Evolutionary conservation across 2,113 vertebrate species (phyloP), one percentile per base, ranked within the genome.

Genomic region (Rynchops niger): DNA sequence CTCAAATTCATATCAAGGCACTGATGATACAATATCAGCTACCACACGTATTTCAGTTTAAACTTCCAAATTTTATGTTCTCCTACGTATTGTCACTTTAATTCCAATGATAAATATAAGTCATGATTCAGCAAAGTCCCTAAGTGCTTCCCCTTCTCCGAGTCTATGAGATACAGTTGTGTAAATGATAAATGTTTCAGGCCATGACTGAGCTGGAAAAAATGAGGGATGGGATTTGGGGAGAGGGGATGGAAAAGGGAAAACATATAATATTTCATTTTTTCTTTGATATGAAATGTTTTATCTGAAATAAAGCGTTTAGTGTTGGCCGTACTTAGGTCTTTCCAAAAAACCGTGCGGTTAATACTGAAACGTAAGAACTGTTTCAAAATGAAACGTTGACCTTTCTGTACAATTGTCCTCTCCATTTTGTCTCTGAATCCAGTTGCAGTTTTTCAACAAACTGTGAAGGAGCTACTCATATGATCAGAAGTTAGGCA

Each of bases 401-500:
- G 78, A 81, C 53, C 62, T 88, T 90, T 90, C 63, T 73, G 5
- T 81, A 86, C 53, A 72, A 93, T 86, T 91, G 47, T 86, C 69
- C 72, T 88, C 61, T 71, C 36, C 58, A 8, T 66, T 94, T 59
- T 85, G 36, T 79, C 96, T 79, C 86, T 42, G 80, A 94, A 88
- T 53, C 76, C 15, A 43, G 47, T 66, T 78, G 56, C n/a, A 73
- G 12, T 43, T 93, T 72, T 93, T 70, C 82, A 73, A 45, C 17
- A 79, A 94, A 58, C 42, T 56, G 52, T 15, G 34, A 76, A 91
- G 53, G 50, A 82, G 66, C 71, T 95, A 88, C 95, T 96, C 86
- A 78, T 83, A 85, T 63, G 77, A 95, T 94, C 80, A 83, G 72
- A 94, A 97, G 92, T 78, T 92, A 74, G 69, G 92, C 66, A 95